These are phyloP conservation scores for Lepidotrigona ventralis DNA, from an alignment of 1,140 invertebrate genomes.

Conservation along the genomic window DNA sequence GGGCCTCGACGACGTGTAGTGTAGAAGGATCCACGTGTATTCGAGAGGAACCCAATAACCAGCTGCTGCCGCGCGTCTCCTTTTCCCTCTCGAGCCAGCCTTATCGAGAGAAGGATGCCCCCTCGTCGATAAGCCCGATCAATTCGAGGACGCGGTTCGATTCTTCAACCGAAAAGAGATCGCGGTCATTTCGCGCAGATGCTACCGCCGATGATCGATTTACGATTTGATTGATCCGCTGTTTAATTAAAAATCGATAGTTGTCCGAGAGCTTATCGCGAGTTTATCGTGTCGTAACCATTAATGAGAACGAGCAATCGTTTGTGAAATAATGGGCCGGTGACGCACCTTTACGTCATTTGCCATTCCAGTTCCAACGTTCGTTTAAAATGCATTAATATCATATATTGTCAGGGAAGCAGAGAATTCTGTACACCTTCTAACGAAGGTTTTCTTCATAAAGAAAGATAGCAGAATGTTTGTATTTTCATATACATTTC, in stretches of 20 bases:
- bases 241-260: constrained; percentile 48
- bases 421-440: no score
- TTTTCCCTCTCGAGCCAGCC: constrained; percentile 24
- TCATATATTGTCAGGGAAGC: no score
- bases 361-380: no score
- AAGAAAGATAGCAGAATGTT: no score
- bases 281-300: background rate
- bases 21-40: constrained; percentile 17
- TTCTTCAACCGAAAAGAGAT: constrained; percentile 30
- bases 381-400: no score
- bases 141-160: constrained; percentile 27
- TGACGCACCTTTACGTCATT: no score
- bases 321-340: no score
- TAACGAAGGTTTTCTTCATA: no score
- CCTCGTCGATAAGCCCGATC: constrained; percentile 24
- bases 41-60: constrained; percentile 5
- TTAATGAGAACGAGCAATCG: background rate
- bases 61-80: constrained; percentile 35
- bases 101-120: background rate
- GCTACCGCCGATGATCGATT: background rate
- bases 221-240: background rate
- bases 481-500: no score
- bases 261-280: background rate
- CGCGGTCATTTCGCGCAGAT: constrained; percentile 1
- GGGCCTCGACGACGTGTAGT: constrained; percentile 5